Evolutionary conservation across 1,140 invertebrate species (phyloP).

Genomic region (Trypoxylus dichotomus): DNA sequence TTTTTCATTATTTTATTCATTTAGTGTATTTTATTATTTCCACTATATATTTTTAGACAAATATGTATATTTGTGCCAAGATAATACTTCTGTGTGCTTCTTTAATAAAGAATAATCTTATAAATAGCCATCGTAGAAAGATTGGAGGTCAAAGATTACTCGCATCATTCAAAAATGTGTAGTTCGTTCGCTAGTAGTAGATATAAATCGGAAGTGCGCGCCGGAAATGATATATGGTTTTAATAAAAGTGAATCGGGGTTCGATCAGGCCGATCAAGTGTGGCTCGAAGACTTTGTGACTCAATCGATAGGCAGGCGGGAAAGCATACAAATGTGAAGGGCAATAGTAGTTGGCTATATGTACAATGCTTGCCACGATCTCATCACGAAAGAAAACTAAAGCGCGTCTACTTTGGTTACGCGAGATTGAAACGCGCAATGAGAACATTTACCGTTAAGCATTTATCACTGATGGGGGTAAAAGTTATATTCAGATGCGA

Average conservation of each 20-base stretch:
- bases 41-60: too few species aligned
- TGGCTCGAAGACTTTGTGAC: not conserved
- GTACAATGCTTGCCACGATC: not conserved
- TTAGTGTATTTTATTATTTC: too few species aligned
- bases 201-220: not conserved
- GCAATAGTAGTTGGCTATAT: not conserved
- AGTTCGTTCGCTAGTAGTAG: not conserved
- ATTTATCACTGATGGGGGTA: not conserved
- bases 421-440: not conserved
- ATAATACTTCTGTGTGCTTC: too few species aligned
- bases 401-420: not conserved
- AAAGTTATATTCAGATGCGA: not conserved
- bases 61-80: too few species aligned
- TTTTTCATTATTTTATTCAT: too few species aligned
- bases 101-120: not conserved
- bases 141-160: not conserved
- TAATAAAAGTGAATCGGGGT: constrained; percentile 2
- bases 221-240: not conserved
- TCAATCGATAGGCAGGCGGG: constrained; percentile 1
- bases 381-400: not conserved
- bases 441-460: not conserved
- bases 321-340: not conserved
- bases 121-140: not conserved
- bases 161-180: not conserved
- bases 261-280: not conserved